Evolutionary conservation across 1,140 invertebrate genomes (phyloP), one percentile per base, ranked within the genome.

Genomic region (Laodelphax striatellus): DNA sequence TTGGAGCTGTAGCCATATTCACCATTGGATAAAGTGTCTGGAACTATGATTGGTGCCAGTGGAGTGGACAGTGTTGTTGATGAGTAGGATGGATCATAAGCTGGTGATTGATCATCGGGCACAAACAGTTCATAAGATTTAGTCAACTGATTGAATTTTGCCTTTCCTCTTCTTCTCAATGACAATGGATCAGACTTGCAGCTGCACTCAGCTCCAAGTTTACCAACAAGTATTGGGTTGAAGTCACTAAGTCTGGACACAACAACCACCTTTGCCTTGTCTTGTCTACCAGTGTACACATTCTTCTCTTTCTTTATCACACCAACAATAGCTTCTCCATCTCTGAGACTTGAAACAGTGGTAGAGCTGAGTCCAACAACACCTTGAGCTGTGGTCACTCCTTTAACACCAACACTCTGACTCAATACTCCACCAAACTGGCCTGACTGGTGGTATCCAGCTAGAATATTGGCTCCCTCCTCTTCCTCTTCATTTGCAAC

Each of bases 191-290:
- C 83, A 0, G 62, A 64, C 21, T 50, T 60, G 65, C 86, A 88
- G 38, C 82, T 86, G 63, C 86, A 88, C 42, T 87, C 83, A 8
- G 84, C 84, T 1, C 82, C 82, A 11, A 88, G 70, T 73, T 88
- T 88, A 38, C 79, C 78, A 0, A 86, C 74, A 11, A 87, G 72
- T 13, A 87, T 71, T 1, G 85, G 84, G 70, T 83, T 83, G 42
- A 82, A 77, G 63, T 84, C 83, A 57, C 82, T 84, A 52, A 81
- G 76, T 67, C 82, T 81, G 0, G 68, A 68, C 5, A 70, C 67
- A 0, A 83, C 79, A 2, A 85, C 80, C 10, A 83, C 75, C 53
- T 68, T 68, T 31, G 63, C 42, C 46, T 63, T 64, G 11, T 50
- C 52, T 42, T 65, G 64, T 56, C 65, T 63, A 38, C 63, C 63